Evolutionary conservation across 2,888 invertebrate genomes (phyloP), one percentile per base, ranked within the genome.

Genomic region (Luffia ferchaultella): DNA sequence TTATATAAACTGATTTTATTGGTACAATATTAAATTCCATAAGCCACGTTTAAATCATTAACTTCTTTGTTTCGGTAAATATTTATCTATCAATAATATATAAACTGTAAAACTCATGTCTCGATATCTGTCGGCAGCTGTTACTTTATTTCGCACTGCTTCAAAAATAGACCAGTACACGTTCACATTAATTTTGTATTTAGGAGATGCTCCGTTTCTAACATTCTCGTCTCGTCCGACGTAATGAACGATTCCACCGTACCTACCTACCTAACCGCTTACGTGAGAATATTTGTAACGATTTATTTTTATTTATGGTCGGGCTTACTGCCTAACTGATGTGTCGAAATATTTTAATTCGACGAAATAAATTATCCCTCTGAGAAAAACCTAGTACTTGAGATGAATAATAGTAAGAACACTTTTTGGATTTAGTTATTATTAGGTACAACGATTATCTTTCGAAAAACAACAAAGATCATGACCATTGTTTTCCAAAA

Each of bases 271-370:
- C 76, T 79, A 76, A 76, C 72, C 73, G 76, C 67, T 78, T 80
- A 80, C 82, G 82, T 83, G 82, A 83, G 80, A 82, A 82, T 82
- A 83, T 83, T 79, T 80, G 76, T 82, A 79, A 3, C 30, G 30
- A 30, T 82, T 82, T 80, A 78, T 80, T 80, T 30, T 82, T 78
- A 82, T 83, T 82, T 82, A 82, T 79, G 80, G 80, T 30, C 67
- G 63, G 63, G 72, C 68, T 67, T 65, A 65, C 69, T 62, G 73
- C 76, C 76, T 76, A 75, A 76, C 76, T 70, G 77, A 74, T 78
- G 75, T 73, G 75, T 77, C 79, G 73, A 80, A 80, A 80, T 80
- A 80, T 77, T 78, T 80, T 71, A 64, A 73, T 30, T 30, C 30
- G 3, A n/a, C n/a, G n/a, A n/a, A n/a, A n/a, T n/a, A n/a, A n/a